phyloP scores from a whole-genome alignment of 37 sponge, comb jelly and placozoan species.

The Halichondria panicea region DNA sequence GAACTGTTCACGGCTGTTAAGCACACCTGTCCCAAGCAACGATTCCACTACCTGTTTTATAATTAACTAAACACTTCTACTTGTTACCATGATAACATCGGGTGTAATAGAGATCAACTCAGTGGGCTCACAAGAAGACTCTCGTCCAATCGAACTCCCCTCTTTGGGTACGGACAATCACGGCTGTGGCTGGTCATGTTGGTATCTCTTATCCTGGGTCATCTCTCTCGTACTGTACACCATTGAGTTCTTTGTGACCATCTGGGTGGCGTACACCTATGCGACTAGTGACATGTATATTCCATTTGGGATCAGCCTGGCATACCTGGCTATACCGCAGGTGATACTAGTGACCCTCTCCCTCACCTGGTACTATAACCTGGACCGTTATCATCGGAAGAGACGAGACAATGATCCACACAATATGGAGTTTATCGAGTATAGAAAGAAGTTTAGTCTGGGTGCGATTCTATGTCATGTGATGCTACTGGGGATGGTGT shows the following conservation, averaged over 20 bases:
- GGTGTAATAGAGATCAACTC: too few species aligned
- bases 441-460: constrained; percentile 10
- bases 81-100: too few species aligned
- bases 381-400: constrained; percentile 29
- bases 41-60: too few species aligned
- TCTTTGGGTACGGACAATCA: not conserved
- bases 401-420: constrained; percentile 22
- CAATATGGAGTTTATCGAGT: constrained; percentile 14
- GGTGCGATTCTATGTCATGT: constrained; percentile 19
- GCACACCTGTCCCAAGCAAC: too few species aligned
- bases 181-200: not conserved
- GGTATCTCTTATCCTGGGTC: constrained; percentile 33
- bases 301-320: constrained; percentile 26
- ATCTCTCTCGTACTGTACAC: constrained; percentile 24
- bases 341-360: constrained; percentile 21
- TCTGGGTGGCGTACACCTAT: constrained; percentile 27
- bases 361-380: constrained; percentile 47
- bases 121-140: too few species aligned
- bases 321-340: constrained; percentile 1
- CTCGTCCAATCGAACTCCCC: not conserved
- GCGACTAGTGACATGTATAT: constrained; percentile 7
- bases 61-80: too few species aligned
- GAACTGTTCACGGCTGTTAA: too few species aligned
- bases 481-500: constrained; percentile 35
- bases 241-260: constrained; percentile 12